Conservation (phyloP, 1,140 invertebrate genomes). For the Eulimnadia texana region DNA sequence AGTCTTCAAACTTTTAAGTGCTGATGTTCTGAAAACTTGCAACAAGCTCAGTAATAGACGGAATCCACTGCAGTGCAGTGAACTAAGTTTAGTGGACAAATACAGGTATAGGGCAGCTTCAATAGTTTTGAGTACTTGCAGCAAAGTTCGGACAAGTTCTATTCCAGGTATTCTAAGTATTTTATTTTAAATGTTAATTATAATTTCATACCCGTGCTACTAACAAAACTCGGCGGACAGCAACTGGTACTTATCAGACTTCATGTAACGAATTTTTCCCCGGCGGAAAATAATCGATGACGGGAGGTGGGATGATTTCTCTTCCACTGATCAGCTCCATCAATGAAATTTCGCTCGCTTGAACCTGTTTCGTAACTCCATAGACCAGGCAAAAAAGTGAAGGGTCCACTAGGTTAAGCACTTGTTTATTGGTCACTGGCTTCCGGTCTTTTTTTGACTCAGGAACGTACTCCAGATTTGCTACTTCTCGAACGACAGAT, state of each 20-base stretch:
- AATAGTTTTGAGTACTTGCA: too few relatives aligned
- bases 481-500: background rate
- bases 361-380: background rate
- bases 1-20: too few relatives aligned
- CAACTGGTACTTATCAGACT: conserved; percentile 4
- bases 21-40: too few relatives aligned
- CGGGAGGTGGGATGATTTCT: too few relatives aligned
- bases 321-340: background rate
- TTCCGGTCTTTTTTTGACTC: background rate
- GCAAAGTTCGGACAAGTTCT: too few relatives aligned
- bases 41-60: too few relatives aligned
- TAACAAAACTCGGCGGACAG: conserved; percentile 13
- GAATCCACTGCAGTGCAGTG: too few relatives aligned
- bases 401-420: conserved; percentile 15
- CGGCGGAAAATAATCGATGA: background rate
- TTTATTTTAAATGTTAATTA: background rate
- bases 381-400: conserved; percentile 14
- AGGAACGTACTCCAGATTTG: background rate
- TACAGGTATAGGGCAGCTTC: too few relatives aligned
- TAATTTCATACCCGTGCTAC: background rate
- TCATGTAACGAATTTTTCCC: background rate
- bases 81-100: too few relatives aligned
- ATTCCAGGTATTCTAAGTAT: too few relatives aligned
- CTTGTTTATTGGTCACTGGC: conserved; percentile 3
- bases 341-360: background rate